Percentiles rank a stretch among this genome's conserved stretches.
Conservation (phyloP, 2,888 invertebrate genomes). For the Osmoderma eremita region DNA sequence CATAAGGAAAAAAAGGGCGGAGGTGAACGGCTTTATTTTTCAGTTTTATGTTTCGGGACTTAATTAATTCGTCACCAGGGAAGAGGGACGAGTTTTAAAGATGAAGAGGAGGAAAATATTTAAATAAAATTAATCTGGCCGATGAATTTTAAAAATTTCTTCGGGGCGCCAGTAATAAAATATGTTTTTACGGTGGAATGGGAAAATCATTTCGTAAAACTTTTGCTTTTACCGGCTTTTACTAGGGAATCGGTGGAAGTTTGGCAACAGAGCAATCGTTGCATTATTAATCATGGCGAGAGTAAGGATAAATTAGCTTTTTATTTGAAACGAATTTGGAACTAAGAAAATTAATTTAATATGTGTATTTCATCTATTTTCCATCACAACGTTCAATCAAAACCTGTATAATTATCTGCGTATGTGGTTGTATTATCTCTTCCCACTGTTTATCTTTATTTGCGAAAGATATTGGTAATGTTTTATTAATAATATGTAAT, state of each 20-base stretch:
- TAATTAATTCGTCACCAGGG: conserved; percentile 64
- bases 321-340: no score
- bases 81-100: conserved; percentile 47
- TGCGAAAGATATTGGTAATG: conserved; percentile 28
- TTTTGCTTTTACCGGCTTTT: neutral
- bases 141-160: conserved; percentile 59
- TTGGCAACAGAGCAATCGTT: neutral
- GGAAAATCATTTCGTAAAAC: conserved; percentile 23
- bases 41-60: conserved; percentile 60
- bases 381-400: conserved; percentile 13
- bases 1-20: conserved; percentile 57
- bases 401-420: conserved; percentile 17
- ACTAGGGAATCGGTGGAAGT: neutral
- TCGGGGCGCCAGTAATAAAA: conserved; percentile 29
- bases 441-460: conserved; percentile 38
- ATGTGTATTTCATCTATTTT: neutral
- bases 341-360: neutral
- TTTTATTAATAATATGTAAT: conserved; percentile 40
- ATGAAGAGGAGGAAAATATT: conserved; percentile 51
- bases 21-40: conserved; percentile 61
- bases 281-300: no score
- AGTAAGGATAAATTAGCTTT: no score
- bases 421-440: conserved; percentile 12
- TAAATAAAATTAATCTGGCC: conserved; percentile 59
- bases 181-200: conserved; percentile 18